A percentile compares a stretch with the other conserved stretches of the same genome.
phyloP scores from a whole-genome alignment of 2,797 vertebrate species.

The Buceros bicornis region DNA sequence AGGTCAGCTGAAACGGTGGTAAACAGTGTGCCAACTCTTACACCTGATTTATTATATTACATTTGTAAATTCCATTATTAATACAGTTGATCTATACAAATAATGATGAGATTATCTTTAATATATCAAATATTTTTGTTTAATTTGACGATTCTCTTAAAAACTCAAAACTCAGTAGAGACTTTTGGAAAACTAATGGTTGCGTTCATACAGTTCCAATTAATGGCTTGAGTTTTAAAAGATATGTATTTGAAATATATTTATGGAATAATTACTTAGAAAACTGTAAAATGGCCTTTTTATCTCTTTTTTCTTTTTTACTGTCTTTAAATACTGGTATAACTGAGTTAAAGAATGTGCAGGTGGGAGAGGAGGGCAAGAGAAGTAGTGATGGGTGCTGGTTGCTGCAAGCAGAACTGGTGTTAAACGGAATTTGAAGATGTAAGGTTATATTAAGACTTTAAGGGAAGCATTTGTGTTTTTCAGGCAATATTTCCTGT shows the following conservation, averaged over 20 bases:
- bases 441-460: neutral
- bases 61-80: neutral
- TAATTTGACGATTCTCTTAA: neutral
- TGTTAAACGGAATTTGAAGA: neutral
- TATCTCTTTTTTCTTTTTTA: fast-evolving
- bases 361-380: neutral
- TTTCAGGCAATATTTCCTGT: neutral
- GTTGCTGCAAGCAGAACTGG: neutral
- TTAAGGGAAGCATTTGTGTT: neutral
- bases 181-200: neutral
- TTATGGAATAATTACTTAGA: neutral
- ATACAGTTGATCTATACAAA: neutral
- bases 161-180: neutral
- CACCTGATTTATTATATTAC: neutral
- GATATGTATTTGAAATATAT: neutral
- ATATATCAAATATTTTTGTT: neutral
- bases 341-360: neutral
- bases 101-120: neutral
- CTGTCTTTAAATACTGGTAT: neutral
- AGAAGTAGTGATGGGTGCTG: neutral
- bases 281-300: neutral
- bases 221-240: neutral
- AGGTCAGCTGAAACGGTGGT: neutral
- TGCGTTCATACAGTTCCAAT: fast-evolving
- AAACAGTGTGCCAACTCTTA: neutral